Base-by-base conservation (phyloP, 2,888 invertebrate species). In the Mycogona germanica region DNA sequence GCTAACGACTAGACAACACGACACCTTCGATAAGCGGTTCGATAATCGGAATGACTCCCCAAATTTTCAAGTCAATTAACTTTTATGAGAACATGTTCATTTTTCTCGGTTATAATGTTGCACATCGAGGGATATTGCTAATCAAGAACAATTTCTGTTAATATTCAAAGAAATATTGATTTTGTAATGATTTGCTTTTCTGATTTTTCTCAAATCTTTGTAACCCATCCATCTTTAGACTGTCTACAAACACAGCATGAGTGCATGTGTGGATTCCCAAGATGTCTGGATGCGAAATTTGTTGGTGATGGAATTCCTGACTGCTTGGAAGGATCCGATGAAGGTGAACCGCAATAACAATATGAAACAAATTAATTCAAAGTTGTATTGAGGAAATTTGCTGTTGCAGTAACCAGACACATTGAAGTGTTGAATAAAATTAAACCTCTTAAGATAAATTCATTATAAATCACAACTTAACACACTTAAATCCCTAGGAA, bases 281-380 rank as follows among this genome's bases (percentile, higher is more conserved):
- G 67, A 42, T 73, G 73, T 61, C 64, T 73, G 51, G 64, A 63
- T 45, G 54, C 60, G 40, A 61, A 61, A 28, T 60, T 64, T 57
- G 68, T 70, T 55, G 66, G 67, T 46, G 67, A 73, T 61, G 72
- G 72, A 45, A 60, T 62, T 25, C 63, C 62, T 41, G 67, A 73
- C 62, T 73, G 73, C 60, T 59, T 63, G 19, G 73, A 73, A 62
- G 72, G 71, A 32, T 69, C 69, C 3, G 72, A 73, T 62, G 73
- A 73, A 64, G 65, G 69, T 67, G 58, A 61, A 45, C 19, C 26
- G 25, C 29, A 21, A 12, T 47, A 30, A 12, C n/a, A 47, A 21
- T 12, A 7, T 14, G 12, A 41, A 41, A 9, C 21, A 41, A 9
- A 41, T 21, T 14, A 7, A 12, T 41, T 41, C 21, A 32, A 32